phyloP scores from a whole-genome alignment of 2,797 vertebrate genomes.

The Etheostoma perlongum region DNA sequence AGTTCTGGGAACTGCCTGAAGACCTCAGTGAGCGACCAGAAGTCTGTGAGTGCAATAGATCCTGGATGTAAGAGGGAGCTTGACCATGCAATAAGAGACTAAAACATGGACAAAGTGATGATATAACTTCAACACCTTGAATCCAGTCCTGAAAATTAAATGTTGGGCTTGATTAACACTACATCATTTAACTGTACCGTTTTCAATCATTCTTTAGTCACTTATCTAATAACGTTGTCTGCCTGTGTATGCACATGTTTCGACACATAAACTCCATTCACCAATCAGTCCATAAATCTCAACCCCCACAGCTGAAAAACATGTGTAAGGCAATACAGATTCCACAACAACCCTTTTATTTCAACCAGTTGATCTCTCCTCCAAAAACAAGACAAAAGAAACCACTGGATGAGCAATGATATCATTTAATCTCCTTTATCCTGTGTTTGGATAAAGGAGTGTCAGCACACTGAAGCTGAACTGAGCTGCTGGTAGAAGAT shows the following conservation, averaged over 20 bases:
- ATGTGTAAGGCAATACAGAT: constrained; percentile 38
- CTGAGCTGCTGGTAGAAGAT: constrained; percentile 26
- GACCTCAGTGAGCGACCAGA: no score
- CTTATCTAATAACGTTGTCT: constrained; percentile 4
- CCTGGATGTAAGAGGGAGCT: no score
- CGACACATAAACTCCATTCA: constrained; percentile 10
- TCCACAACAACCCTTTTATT: constrained; percentile 37
- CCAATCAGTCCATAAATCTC: constrained; percentile 34
- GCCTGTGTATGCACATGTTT: constrained; percentile 2
- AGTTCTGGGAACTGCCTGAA: no score
- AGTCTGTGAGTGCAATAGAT: no score
- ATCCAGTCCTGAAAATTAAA: background rate
- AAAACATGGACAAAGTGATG: background rate
- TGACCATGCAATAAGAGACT: background rate
- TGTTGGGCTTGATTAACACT: background rate
- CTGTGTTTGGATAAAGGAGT: constrained; percentile 34
- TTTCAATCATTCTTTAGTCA: background rate
- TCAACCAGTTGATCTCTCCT: constrained; percentile 25
- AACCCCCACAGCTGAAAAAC: constrained; percentile 31
- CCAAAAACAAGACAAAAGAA: background rate
- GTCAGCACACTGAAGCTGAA: constrained; percentile 27
- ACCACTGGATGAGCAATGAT: constrained; percentile 14
- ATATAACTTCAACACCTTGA: background rate
- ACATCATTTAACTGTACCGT: background rate
- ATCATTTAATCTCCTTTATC: constrained; percentile 39